phyloP scores from a whole-genome alignment of 2,113 vertebrate species.

The Menura novaehollandiae region DNA sequence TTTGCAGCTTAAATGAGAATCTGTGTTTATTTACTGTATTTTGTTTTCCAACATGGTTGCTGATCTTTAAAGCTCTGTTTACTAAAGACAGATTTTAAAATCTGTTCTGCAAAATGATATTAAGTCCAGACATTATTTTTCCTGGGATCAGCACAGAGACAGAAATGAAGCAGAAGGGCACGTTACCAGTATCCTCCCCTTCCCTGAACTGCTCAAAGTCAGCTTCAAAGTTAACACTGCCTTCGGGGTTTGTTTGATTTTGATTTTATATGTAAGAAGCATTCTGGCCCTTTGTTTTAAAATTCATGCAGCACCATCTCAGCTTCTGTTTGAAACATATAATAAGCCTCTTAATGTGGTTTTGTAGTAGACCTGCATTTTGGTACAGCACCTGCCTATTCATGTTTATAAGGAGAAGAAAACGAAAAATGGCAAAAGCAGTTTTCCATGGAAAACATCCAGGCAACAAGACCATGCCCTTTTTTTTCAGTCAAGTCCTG shows the following conservation, averaged over 20 bases:
- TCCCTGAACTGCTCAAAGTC: background rate
- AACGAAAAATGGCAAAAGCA: background rate
- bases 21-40: background rate
- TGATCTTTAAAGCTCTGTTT: background rate
- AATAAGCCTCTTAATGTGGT: slow-evolving; percentile 10
- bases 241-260: background rate
- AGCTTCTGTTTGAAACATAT: background rate
- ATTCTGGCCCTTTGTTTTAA: slow-evolving; percentile 1
- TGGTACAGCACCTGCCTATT: slow-evolving; percentile 31
- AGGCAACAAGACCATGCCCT: background rate
- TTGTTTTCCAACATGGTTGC: background rate
- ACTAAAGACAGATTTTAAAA: background rate
- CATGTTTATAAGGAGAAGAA: background rate
- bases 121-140: background rate
- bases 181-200: background rate
- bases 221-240: background rate
- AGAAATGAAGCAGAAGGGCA: background rate
- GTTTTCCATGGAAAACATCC: background rate
- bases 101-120: background rate
- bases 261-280: background rate
- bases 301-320: background rate
- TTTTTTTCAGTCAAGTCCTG: background rate
- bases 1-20: slow-evolving; percentile 5
- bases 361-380: slow-evolving; percentile 6
- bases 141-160: background rate